Percentiles rank a stretch among this genome's conserved stretches.
phyloP scores from a whole-genome alignment of 2,888 invertebrate species.

The Drosophila diplacantha region DNA sequence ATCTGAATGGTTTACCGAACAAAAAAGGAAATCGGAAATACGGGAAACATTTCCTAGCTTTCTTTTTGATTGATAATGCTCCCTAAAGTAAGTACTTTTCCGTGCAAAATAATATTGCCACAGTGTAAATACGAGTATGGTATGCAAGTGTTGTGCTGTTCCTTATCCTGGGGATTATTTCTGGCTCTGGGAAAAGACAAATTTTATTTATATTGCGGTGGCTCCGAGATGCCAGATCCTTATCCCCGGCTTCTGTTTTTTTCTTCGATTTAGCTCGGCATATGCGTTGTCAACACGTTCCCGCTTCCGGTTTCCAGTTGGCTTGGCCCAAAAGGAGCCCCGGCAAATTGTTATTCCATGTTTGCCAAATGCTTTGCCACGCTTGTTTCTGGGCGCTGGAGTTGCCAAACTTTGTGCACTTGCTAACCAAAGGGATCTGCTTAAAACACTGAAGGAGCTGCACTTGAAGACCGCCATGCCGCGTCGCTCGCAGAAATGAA shows the following conservation, averaged over 20 bases:
- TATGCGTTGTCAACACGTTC: conserved; percentile 51
- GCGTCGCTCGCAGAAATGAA: neutral
- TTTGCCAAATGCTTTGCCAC: conserved; percentile 67
- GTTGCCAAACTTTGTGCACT: conserved; percentile 47
- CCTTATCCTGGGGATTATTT: conserved; percentile 45
- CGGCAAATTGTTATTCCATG: conserved; percentile 65
- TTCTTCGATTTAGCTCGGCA: conserved; percentile 15
- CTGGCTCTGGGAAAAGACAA: conserved; percentile 32
- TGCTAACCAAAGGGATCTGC: conserved; percentile 7
- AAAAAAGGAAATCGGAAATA: neutral
- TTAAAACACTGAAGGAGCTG: conserved; percentile 10
- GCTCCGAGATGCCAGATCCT: conserved; percentile 17
- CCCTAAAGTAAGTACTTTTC: neutral
- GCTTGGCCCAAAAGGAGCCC: conserved; percentile 23
- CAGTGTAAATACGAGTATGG: conserved; percentile 1
- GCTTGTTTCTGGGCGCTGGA: conserved; percentile 51
- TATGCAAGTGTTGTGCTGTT: conserved; percentile 17
- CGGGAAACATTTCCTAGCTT: too few species aligned
- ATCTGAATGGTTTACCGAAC: neutral
- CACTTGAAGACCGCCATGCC: neutral
- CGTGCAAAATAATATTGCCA: neutral
- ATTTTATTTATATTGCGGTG: conserved; percentile 63
- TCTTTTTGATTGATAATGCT: neutral
- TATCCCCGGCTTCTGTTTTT: neutral
- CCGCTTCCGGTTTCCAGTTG: conserved; percentile 48